Percentiles rank a stretch among this genome's conserved stretches.
phyloP scores from a whole-genome alignment of 2,113 vertebrate genomes.

The Oncorhynchus kisutch region DNA sequence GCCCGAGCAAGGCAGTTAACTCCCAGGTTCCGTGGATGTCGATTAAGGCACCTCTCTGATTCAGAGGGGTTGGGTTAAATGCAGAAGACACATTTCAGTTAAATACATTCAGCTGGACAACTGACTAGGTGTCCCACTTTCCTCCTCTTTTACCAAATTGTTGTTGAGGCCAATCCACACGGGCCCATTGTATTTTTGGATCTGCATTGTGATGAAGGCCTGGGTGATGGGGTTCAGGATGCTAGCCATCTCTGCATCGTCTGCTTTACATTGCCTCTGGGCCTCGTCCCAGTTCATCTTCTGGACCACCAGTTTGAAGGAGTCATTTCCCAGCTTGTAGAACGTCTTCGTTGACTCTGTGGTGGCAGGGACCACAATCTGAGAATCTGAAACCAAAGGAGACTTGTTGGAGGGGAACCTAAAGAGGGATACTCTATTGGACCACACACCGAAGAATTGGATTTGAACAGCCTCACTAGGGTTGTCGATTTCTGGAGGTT shows the following conservation, averaged over 20 bases:
- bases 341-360: constrained; percentile 63
- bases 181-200: constrained; percentile 72
- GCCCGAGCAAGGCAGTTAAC: too few relatives aligned
- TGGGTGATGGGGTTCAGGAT: constrained; percentile 79
- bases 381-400: constrained; percentile 72
- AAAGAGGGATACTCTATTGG: constrained; percentile 17
- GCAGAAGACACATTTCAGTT: too few relatives aligned
- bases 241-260: constrained; percentile 81
- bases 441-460: too few relatives aligned
- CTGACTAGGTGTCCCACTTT: too few relatives aligned
- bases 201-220: constrained; percentile 73
- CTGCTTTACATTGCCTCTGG: constrained; percentile 74
- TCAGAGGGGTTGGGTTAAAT: too few relatives aligned
- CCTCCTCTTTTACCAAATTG: constrained; percentile 79
- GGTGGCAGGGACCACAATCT: constrained; percentile 69
- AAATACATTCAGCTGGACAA: too few relatives aligned
- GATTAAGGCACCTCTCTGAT: too few relatives aligned
- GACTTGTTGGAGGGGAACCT: not conserved
- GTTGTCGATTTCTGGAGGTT: too few relatives aligned
- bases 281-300: constrained; percentile 91
- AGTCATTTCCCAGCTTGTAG: constrained; percentile 78
- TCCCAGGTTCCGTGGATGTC: too few relatives aligned
- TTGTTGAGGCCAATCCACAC: constrained; percentile 93
- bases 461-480: too few relatives aligned
- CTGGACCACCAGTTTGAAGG: constrained; percentile 76